Base-by-base conservation (phyloP, 2,797 vertebrate genomes). In the Sebastes glaucus region DNA sequence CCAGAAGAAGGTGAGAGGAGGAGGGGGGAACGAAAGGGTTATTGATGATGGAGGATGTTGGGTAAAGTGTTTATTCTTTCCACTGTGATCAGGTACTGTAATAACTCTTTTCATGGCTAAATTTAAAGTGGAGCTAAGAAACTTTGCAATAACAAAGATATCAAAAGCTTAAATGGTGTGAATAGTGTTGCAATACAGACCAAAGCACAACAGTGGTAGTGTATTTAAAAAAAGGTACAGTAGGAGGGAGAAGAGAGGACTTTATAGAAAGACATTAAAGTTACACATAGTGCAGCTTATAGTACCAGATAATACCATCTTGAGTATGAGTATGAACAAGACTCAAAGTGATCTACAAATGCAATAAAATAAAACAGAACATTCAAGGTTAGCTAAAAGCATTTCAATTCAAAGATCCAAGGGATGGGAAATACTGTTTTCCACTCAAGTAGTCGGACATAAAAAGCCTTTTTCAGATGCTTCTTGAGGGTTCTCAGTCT, bases 1-100 rank as follows among this genome's bases (percentile, higher is more conserved):
- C 84, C 97, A 97, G 93, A 99, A 97, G 88, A 97, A 97, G 80
- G 98, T 98, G 57, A 89, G 61, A 60, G 11, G 22, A 4, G 11
- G 46, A 65, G 49, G 11, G 6, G 7, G 16, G 20, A 3, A 20
- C 4, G 1, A 49, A 55, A 23, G 27, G 3, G 4, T 55, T 11
- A 23, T 25, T 38, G 13, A 32, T 67, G 57, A 22, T 23, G 6
- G 22, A 23, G 49, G 23, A 13, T 63, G 22, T 18, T 20, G 10
- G 11, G 11, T 27, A 9, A 33, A 11, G 42, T 55, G 7, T 52
- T 33, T 27, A 28, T 33, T 66, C 2, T 13, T 56, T 16, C 1
- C 2, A n/a, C n/a, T 30, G 4, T 53, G 35, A 23, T 55, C 28
- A 53, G 20, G 3, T n/a, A 25, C 7, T 46, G 4, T 4, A 7